These are phyloP conservation scores for Diachrysia chrysitis DNA, from an alignment of 2,888 invertebrate genomes.

Conservation along the genomic window DNA sequence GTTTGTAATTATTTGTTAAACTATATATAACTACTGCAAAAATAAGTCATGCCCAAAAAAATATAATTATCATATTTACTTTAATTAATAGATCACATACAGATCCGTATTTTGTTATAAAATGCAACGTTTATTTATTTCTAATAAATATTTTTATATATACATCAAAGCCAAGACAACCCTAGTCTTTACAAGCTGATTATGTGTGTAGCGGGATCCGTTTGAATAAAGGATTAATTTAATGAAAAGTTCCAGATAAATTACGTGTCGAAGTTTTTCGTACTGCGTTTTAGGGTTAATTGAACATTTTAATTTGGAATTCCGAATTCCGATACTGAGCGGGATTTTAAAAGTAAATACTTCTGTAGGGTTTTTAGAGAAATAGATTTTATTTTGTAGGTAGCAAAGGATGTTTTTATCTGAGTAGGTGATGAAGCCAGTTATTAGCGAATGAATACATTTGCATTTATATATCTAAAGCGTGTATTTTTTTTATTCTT, in stretches of 20 bases:
- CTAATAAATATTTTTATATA: too few relatives aligned
- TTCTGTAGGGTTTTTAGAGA: not conserved
- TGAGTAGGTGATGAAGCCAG: not conserved
- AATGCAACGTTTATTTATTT: too few relatives aligned
- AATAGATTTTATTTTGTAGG: not conserved
- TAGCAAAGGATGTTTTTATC: not conserved
- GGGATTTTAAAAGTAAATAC: constrained; percentile 8
- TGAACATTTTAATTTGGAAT: constrained; percentile 41
- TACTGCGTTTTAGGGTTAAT: constrained; percentile 33
- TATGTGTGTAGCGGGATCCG: constrained; percentile 49
- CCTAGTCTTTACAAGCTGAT: constrained; percentile 41
- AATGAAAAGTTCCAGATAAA: constrained; percentile 51
- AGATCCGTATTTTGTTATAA: too few relatives aligned
- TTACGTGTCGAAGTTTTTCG: constrained; percentile 42
- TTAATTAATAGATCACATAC: too few relatives aligned
- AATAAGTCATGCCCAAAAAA: too few relatives aligned
- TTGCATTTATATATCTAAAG: too few relatives aligned
- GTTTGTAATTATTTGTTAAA: too few relatives aligned
- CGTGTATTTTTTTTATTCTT: too few relatives aligned
- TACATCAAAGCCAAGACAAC: too few relatives aligned
- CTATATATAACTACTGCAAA: too few relatives aligned
- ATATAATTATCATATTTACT: too few relatives aligned
- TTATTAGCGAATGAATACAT: too few relatives aligned
- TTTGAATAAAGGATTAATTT: constrained; percentile 56
- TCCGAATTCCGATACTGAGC: constrained; percentile 15